Conservation (phyloP, 1,140 invertebrate species). For the Drosophila parvula region DNA sequence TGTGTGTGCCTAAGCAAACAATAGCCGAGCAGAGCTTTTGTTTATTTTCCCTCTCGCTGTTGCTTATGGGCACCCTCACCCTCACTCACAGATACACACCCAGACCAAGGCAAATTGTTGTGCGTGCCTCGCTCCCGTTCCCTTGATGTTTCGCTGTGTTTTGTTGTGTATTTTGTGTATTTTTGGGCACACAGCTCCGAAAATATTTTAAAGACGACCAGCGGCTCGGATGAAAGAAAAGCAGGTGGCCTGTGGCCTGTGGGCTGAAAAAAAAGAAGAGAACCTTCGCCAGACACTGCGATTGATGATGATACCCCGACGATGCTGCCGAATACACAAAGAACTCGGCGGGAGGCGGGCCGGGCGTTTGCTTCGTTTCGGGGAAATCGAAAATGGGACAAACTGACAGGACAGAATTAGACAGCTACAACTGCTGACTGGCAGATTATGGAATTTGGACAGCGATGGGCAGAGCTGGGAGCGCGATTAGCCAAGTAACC, state of each 20-base stretch:
- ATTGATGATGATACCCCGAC: slow-evolving; percentile 35
- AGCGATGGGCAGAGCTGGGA: neutral
- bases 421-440: slow-evolving; percentile 29
- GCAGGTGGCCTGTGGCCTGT: neutral
- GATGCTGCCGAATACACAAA: slow-evolving; percentile 15
- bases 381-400: slow-evolving; percentile 17
- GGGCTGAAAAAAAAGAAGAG: neutral
- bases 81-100: slow-evolving; percentile 11
- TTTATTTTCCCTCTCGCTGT: slow-evolving; percentile 53
- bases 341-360: neutral
- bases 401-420: slow-evolving; percentile 8
- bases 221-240: slow-evolving; percentile 17
- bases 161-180: slow-evolving; percentile 45
- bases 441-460: slow-evolving; percentile 12
- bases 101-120: slow-evolving; percentile 5
- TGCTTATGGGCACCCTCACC: slow-evolving; percentile 7
- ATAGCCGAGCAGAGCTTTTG: slow-evolving; percentile 70
- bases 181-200: slow-evolving; percentile 44
- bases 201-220: slow-evolving; percentile 57
- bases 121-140: slow-evolving; percentile 36
- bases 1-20: slow-evolving; percentile 58
- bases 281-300: slow-evolving; percentile 11
- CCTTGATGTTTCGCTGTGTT: slow-evolving; percentile 19
- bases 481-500: neutral
- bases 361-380: neutral